Base-by-base conservation (phyloP, 2,797 vertebrate species). In the Sternarchorhynchus goeldii region DNA sequence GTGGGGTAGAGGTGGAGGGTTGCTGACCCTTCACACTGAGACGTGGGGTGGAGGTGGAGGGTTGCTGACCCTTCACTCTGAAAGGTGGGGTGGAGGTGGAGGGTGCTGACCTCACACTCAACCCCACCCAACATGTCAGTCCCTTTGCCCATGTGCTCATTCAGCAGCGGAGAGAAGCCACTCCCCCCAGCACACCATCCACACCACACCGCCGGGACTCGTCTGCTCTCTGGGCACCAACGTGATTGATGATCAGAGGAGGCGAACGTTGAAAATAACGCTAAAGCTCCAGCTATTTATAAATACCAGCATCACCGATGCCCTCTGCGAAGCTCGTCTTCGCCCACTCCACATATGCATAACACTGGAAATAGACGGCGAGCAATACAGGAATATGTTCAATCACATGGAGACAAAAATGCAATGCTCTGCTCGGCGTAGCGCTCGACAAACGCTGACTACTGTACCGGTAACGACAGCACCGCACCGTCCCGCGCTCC, bases 181-280 rank as follows among this genome's bases (percentile, higher is more conserved):
- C 8, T 32, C 57, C 20, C 25, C 25, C 65, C 77, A 41, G 82
- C 25, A 36, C 39, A 45, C 45, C 58, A 25, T 25, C 25, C 25
- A 65, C 71, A 73, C 78, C 67, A 65, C 73, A 69, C 79, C 50
- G 57, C 73, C 36, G 36, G 75, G 75, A 74, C 79, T 75, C 70
- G 10, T 60, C 7, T 62, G 25, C 82, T 85, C 62, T 85, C 75
- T 17, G 62, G 60, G 82, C 55, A 79, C 70, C 4, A 84, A 80
- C 81, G 82, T 92, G 92, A 94, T 93, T 92, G 92, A 94, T 92
- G 91, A 92, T 92, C 90, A 91, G 89, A 87, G 88, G 90, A 91
- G 86, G 87, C 88, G 88, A 81, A 88, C 86, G 85, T 89, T 88
- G 89, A 88, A 88, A 92, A 92, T 92, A 93, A 92, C 87, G 87